Conservation (phyloP, 1,140 invertebrate genomes). For the Ptiloglossa arizonensis region DNA sequence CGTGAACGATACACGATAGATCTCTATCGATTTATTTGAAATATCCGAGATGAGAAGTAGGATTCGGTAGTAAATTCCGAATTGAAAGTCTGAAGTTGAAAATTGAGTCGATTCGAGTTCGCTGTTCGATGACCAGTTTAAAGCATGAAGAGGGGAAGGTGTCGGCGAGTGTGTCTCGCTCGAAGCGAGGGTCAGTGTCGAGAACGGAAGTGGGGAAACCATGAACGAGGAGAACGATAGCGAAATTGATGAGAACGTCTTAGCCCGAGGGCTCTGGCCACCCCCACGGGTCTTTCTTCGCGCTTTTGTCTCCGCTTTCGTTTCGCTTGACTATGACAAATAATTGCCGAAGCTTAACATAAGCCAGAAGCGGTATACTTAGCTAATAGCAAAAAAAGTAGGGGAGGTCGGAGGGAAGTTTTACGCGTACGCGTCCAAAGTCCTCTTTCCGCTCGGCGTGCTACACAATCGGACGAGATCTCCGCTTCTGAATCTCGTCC, state of each 20-base stretch:
- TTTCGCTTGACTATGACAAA: slow-evolving; percentile 75
- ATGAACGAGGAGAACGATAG: slow-evolving; percentile 1
- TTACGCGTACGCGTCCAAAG: not conserved
- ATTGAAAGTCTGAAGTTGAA: too few relatives aligned
- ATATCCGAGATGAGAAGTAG: too few relatives aligned
- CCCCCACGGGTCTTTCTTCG: not conserved
- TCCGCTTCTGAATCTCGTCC: not conserved
- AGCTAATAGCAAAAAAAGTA: slow-evolving; percentile 78
- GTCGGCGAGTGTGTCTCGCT: too few relatives aligned
- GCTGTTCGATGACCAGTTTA: too few relatives aligned
- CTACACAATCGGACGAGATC: not conserved
- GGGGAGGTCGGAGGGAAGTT: slow-evolving; percentile 17
- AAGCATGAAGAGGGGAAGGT: too few relatives aligned
- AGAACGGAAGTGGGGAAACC: slow-evolving; percentile 2
- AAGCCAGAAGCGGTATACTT: slow-evolving; percentile 78
- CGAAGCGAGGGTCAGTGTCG: not conserved
- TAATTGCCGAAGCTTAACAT: slow-evolving; percentile 78
- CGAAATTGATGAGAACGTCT: slow-evolving; percentile 52
- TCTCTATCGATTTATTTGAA: too few relatives aligned
- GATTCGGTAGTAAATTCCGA: too few relatives aligned
- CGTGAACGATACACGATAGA: too few relatives aligned
- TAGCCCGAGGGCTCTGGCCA: slow-evolving; percentile 8
- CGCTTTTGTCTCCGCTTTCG: slow-evolving; percentile 45
- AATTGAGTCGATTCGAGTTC: too few relatives aligned
- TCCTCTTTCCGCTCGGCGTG: not conserved